Base-by-base conservation (phyloP, 2,888 invertebrate species). In the Drosophila koepferae region DNA sequence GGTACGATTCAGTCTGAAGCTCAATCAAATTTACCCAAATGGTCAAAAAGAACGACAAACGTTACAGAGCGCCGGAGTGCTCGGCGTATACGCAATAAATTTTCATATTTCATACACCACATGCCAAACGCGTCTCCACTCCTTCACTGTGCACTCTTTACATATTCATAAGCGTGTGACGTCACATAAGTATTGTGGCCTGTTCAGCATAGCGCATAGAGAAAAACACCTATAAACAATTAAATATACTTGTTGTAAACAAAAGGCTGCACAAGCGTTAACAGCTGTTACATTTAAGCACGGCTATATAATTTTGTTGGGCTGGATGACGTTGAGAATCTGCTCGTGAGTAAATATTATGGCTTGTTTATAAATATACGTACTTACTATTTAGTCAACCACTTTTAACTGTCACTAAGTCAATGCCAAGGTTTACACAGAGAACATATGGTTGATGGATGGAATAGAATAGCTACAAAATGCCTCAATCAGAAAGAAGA, bases 21-120 rank as follows among this genome's bases (percentile, higher is more conserved):
- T 77, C 86, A 86, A 90, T 82, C 89, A 88, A 77, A 71, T 77
- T 49, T 58, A 71, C 64, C 44, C 55, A 74, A 72, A 80, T 80
- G 66, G 68, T 72, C 68, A 73, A 71, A 75, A 63, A 49, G 34
- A 60, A 81, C 34, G 61, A 49, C 36, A 65, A 40, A 67, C 58
- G 44, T 40, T 34, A 18, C 40, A 23, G 51, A 69, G 63, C 74
- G 72, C 69, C 65, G 69, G 72, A 61, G 60, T 38, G 5, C 64
- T 61, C 55, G 72, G 68, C 90, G 86, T 86, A 86, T 86, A 74
- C 89, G 90, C 72, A 90, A 86, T 86, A 90, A 90, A 86, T 89
- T 84, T 87, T 86, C 82, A 86, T 86, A 90, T 90, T 87, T 86
- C 77, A 77, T 78, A 78, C 75, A 69, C 68, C 56, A 34, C 60